Conservation (phyloP, 2,888 invertebrate genomes). For the Metellina segmentata region DNA sequence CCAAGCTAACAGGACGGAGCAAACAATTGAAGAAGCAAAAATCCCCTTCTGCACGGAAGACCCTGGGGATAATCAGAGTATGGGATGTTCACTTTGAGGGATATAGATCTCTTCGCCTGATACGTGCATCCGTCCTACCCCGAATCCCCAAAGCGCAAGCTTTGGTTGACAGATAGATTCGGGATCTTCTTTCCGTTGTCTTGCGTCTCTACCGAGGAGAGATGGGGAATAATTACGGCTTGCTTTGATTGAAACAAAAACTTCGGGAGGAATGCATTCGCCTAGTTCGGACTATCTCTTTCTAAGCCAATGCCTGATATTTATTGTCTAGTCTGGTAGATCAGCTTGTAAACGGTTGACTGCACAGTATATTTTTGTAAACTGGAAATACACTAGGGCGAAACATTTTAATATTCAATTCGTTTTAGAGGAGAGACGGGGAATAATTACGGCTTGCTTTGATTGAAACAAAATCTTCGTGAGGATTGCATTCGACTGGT, state of each 20-base stretch:
- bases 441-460: neutral
- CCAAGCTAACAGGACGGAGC: conserved; percentile 7
- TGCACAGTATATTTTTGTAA: no score
- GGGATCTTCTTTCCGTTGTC: neutral
- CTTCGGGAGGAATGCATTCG: no score
- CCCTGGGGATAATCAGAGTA: conserved; percentile 15
- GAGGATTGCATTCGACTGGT: no score
- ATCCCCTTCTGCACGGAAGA: conserved; percentile 20
- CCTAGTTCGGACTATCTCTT: no score
- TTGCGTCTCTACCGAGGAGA: neutral
- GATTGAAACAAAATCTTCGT: no score
- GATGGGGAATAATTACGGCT: neutral
- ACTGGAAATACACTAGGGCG: no score
- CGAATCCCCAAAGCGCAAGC: neutral
- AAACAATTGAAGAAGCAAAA: conserved; percentile 55
- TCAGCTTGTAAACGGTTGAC: no score
- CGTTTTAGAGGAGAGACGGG: neutral
- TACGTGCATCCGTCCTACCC: neutral
- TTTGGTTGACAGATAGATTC: conserved; percentile 46
- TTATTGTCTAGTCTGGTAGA: no score
- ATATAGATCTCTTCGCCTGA: conserved; percentile 26
- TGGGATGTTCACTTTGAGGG: conserved; percentile 29
- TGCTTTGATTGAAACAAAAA: neutral
- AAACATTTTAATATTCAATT: no score
- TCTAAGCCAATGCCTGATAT: no score